Percentiles rank a stretch among this genome's conserved stretches.
Conservation (phyloP, 2,888 invertebrate species). For the Tiliacea aurago region DNA sequence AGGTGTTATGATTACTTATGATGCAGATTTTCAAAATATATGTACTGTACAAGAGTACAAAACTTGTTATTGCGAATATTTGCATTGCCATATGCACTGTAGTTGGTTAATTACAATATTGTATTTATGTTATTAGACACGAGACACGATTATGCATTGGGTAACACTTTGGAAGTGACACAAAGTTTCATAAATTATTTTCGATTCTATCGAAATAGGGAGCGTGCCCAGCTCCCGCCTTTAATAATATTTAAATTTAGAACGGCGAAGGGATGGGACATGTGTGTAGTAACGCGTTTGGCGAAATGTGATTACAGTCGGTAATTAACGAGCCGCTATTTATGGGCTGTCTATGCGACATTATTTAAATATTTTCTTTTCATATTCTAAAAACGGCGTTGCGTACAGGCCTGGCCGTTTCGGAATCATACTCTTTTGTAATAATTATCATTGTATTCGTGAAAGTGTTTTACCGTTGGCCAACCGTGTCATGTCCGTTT, state of each 20-base stretch:
- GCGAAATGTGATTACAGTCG: constrained; percentile 90
- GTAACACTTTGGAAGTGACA: constrained; percentile 62
- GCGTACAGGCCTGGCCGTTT: constrained; percentile 69
- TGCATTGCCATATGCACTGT: constrained; percentile 33
- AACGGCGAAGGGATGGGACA: constrained; percentile 90
- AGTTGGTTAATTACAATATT: constrained; percentile 48
- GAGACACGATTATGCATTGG: constrained; percentile 47
- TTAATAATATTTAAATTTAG: constrained; percentile 89
- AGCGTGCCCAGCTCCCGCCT: constrained; percentile 86
- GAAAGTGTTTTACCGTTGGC: constrained; percentile 89
- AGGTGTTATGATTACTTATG: too few species aligned
- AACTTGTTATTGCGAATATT: constrained; percentile 40
- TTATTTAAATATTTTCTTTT: constrained; percentile 76
- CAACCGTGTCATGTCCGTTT: constrained; percentile 87
- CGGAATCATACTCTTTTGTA: constrained; percentile 82
- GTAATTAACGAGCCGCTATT: constrained; percentile 89
- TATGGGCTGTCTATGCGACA: constrained; percentile 74
- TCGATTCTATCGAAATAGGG: constrained; percentile 84
- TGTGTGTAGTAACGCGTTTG: constrained; percentile 90
- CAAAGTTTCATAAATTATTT: constrained; percentile 86
- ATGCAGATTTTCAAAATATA: constrained; percentile 28
- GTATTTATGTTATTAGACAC: constrained; percentile 42
- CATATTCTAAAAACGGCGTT: constrained; percentile 75
- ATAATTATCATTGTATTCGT: constrained; percentile 85
- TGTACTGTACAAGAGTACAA: constrained; percentile 1